Evolutionary conservation across 1,140 invertebrate genomes (phyloP), one percentile per base, ranked within the genome.

Genomic region (Mercenaria mercenaria): DNA sequence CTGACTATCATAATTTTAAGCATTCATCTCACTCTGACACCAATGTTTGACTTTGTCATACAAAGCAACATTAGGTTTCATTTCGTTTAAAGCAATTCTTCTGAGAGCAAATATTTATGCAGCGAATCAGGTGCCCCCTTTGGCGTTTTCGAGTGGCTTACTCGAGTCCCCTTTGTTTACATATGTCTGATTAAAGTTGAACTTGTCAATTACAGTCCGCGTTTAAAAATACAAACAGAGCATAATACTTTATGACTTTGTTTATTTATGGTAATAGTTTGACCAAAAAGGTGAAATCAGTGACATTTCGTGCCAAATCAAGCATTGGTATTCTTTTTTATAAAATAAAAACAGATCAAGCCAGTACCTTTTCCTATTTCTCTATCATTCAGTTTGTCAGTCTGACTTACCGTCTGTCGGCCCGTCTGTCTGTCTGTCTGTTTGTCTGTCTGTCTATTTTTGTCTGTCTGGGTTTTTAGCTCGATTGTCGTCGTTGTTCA

Each of bases 161-260:
- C 77, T 56, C 47, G 56, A 47, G 39, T 80, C 43, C 11, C n/a
- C 20, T 56, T 80, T 80, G 77, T 80, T 80, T 15, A 59, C 77
- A 50, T 59, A 26, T 47, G 74, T 47, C 29, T 79, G 43, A 79
- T 79, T 80, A 37, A 80, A 80, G 59, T 20, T 59, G 29, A 72
- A 80, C 77, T 59, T 59, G 47, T 56, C 47, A 56, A 80, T 80
- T 56, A 56, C 4, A 56, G 47, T 59, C 26, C 32, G 43, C 41
- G 47, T 52, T 80, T 80, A 34, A 80, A 80, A 80, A 80, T 80
- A 80, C 77, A 80, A 80, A 80, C 77, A 80, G 13, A 11, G 77
- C 26, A 50, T n/a, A 15, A 32, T 32, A 80, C 77, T 80, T 32
- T 13, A 26, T 43, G 77, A 59, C 32, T 80, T 26, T 56, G 43